Evolutionary conservation across 2,797 vertebrate species (phyloP).

Genomic region (Dendrocincla fuliginosa): DNA sequence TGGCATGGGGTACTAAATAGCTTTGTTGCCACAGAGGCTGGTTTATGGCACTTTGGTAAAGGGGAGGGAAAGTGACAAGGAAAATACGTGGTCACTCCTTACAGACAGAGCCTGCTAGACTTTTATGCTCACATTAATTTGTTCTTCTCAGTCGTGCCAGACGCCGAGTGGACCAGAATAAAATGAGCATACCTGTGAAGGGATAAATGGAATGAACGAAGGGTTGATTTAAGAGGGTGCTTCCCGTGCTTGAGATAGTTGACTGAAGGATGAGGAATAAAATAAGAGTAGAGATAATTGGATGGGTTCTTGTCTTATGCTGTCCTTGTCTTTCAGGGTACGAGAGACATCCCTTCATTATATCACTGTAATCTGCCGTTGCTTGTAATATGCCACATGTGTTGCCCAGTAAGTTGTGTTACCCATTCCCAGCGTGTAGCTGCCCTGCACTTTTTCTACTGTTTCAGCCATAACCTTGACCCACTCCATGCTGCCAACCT

Average conservation of each 20-base stretch:
- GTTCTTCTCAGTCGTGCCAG: background rate
- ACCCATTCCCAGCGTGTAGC: background rate
- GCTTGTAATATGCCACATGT: background rate
- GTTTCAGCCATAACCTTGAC: background rate
- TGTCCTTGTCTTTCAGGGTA: constrained; percentile 27
- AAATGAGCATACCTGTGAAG: constrained; percentile 19
- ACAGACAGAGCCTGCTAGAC: background rate
- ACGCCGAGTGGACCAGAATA: background rate
- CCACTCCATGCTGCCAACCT: background rate
- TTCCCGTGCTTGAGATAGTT: constrained; percentile 28
- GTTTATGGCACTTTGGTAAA: background rate
- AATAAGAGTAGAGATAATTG: background rate
- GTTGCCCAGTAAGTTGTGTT: background rate
- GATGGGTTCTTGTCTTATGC: background rate
- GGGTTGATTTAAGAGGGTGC: constrained; percentile 31
- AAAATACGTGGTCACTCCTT: background rate
- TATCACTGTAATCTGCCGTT: background rate
- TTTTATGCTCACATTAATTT: background rate
- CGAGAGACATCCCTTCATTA: background rate
- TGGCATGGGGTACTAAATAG: constrained; percentile 3
- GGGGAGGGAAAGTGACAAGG: background rate
- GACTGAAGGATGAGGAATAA: constrained; percentile 16
- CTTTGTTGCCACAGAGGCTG: background rate
- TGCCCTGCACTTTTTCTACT: background rate
- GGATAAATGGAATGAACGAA: background rate